A percentile compares a stretch with the other conserved stretches of the same genome.
Evolutionary conservation across 2,113 vertebrate species (phyloP).

Genomic region (Amia ocellicauda): DNA sequence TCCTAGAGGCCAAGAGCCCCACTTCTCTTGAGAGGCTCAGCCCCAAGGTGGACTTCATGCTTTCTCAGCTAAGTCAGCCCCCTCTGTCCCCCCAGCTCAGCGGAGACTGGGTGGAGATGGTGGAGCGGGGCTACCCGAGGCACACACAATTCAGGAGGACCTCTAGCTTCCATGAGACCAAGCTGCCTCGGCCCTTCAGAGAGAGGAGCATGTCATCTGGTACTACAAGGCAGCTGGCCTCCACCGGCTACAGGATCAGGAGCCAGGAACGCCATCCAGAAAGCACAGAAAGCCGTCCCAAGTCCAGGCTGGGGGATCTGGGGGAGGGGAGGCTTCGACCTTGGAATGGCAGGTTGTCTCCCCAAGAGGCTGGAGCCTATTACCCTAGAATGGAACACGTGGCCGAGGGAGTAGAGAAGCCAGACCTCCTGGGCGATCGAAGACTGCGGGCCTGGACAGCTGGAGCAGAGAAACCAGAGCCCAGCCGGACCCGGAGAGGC

Average conservation of each 20-base stretch:
- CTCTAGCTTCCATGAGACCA: constrained; percentile 84
- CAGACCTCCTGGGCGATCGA: constrained; percentile 41
- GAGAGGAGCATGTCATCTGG: constrained; percentile 86
- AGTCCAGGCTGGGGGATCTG: constrained; percentile 38
- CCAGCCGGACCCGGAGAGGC: constrained; percentile 72
- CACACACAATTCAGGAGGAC: constrained; percentile 82
- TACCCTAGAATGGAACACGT: constrained; percentile 31
- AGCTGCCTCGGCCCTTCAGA: constrained; percentile 75
- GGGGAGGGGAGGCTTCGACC: constrained; percentile 44
- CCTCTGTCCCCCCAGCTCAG: constrained; percentile 56
- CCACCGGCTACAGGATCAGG: constrained; percentile 62
- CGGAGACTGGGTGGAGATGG: constrained; percentile 74
- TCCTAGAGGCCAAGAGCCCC: constrained; percentile 57
- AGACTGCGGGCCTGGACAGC: constrained; percentile 30
- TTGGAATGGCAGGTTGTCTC: constrained; percentile 24
- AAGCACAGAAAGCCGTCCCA: constrained; percentile 48
- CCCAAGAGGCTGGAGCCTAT: constrained; percentile 10
- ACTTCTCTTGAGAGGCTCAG: constrained; percentile 53
- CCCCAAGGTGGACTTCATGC: constrained; percentile 56
- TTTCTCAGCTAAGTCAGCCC: constrained; percentile 40
- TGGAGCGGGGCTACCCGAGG: constrained; percentile 63
- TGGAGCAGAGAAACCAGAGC: constrained; percentile 66
- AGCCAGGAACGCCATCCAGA: constrained; percentile 66
- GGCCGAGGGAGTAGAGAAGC: constrained; percentile 41
- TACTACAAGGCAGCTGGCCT: constrained; percentile 65